These are phyloP conservation scores for Zeuzera pyrina DNA, from an alignment of 2,888 invertebrate genomes.

Conservation along the genomic window DNA sequence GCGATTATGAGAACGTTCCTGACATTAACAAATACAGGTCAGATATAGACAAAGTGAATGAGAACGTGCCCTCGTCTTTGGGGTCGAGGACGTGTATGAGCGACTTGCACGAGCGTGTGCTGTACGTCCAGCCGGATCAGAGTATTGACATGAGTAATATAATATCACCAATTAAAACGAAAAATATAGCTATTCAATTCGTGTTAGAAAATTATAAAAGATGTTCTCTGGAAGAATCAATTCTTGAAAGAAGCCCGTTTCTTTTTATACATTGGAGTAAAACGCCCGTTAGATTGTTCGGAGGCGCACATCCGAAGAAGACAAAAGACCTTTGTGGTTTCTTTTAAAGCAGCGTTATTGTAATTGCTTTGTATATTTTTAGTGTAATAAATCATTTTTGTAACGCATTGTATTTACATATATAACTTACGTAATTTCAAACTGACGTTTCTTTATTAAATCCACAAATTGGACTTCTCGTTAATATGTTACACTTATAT, in stretches of 20 bases:
- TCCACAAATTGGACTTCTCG: too few relatives aligned
- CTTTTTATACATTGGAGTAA: slow-evolving; percentile 76
- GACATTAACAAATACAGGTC: slow-evolving; percentile 51
- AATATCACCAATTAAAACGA: slow-evolving; percentile 40
- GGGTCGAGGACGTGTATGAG: slow-evolving; percentile 47
- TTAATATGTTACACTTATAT: too few relatives aligned
- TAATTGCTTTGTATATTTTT: background rate
- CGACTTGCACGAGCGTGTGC: slow-evolving; percentile 33
- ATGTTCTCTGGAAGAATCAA: slow-evolving; percentile 44
- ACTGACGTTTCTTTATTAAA: too few relatives aligned
- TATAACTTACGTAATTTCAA: too few relatives aligned
- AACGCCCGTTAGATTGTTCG: slow-evolving; percentile 78
- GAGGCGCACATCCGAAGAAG: slow-evolving; percentile 75
- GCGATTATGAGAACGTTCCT: slow-evolving; percentile 45
- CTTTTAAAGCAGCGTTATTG: slow-evolving; percentile 35
- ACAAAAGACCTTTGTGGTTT: slow-evolving; percentile 74
- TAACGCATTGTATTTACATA: too few relatives aligned
- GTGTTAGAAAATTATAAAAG: slow-evolving; percentile 50
- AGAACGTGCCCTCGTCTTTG: slow-evolving; percentile 34
- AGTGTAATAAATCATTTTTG: too few relatives aligned
- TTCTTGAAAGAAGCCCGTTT: slow-evolving; percentile 30
- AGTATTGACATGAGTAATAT: slow-evolving; percentile 48
- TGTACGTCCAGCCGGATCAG: slow-evolving; percentile 51
- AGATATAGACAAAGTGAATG: slow-evolving; percentile 29
- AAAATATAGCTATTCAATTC: slow-evolving; percentile 47